Base-by-base conservation (phyloP, 2,888 invertebrate species). In the Tridacna gigas region DNA sequence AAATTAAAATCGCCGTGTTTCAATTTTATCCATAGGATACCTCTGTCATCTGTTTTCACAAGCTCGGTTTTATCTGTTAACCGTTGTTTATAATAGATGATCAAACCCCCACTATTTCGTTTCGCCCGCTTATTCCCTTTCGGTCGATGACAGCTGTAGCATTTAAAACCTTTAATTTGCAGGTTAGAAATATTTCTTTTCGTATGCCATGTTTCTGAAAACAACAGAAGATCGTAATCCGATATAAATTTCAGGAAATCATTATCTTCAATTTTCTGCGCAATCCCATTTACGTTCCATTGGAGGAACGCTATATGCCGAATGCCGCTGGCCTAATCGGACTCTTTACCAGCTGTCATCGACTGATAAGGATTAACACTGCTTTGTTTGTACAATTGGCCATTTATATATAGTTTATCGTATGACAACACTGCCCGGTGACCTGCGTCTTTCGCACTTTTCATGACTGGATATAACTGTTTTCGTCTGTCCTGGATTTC, bases 21-120 rank as follows among this genome's bases (percentile, higher is more conserved):
- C 26, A 82, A 56, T 63, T 78, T 82, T 26, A 78, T 26, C 78
- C 82, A 82, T 20, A 82, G 37, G 20, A 82, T 78, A 69, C 82
- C 78, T 37, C 63, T 74, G n/a, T 25, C 22, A 75, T 82, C 69
- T 56, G 37, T 48, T 56, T 74, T 74, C 12, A 82, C 47, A n/a
- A 82, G 28, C 61, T 74, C 71, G 11, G 71, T 45, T 26, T 80
- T 56, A 22, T 37, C 48, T n/a, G 28, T 37, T 37, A 69, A 71
- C 37, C 47, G 63, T 25, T 69, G 26, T 71, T 76, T 80, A 61
- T 61, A 69, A n/a, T 71, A 80, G 20, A 80, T 25, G 61, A 80
- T 51, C 45, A 80, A 45, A 71, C 69, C 80, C 26, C 80, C 80
- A 48, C 80, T 80, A 61, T 69, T 47, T 25, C 80, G 28, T 67